phyloP scores from a whole-genome alignment of 2,888 invertebrate genomes.

The Tetragnatha montana region DNA sequence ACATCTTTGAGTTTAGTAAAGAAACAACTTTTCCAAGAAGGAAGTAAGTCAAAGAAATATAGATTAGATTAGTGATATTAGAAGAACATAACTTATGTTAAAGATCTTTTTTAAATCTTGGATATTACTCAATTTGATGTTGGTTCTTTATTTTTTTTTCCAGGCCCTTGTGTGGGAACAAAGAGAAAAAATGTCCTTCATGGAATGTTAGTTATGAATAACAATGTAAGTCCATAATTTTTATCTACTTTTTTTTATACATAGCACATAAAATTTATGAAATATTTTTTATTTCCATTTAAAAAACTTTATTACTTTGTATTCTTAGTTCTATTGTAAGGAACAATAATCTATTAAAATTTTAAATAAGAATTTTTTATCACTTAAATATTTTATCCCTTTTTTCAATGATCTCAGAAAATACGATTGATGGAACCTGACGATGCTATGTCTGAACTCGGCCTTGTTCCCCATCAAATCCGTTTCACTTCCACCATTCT shows the following conservation, averaged over 20 bases:
- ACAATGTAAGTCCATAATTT: constrained; percentile 79
- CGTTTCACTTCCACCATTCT: constrained; percentile 90
- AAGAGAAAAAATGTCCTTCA: constrained; percentile 85
- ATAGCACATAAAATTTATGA: neutral
- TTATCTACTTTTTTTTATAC: neutral
- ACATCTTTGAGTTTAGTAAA: constrained; percentile 81
- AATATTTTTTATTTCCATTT: neutral
- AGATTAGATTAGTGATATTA: neutral
- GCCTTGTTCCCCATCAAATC: constrained; percentile 85
- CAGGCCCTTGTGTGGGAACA: constrained; percentile 7
- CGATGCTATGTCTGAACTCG: constrained; percentile 90
- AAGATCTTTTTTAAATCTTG: too few relatives aligned
- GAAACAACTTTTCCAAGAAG: constrained; percentile 74
- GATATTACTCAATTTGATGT: neutral
- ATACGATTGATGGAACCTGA: constrained; percentile 91
- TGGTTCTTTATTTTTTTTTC: neutral
- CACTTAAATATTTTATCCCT: neutral
- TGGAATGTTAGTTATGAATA: constrained; percentile 92
- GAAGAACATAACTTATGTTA: neutral
- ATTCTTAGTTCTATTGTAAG: neutral
- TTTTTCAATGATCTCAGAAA: constrained; percentile 77
- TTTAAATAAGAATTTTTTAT: too few relatives aligned
- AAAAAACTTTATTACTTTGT: neutral
- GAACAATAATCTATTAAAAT: neutral
- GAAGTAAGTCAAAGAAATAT: constrained; percentile 49